Conservation (phyloP, 2,797 vertebrate species). For the Epinephelus coioides region DNA sequence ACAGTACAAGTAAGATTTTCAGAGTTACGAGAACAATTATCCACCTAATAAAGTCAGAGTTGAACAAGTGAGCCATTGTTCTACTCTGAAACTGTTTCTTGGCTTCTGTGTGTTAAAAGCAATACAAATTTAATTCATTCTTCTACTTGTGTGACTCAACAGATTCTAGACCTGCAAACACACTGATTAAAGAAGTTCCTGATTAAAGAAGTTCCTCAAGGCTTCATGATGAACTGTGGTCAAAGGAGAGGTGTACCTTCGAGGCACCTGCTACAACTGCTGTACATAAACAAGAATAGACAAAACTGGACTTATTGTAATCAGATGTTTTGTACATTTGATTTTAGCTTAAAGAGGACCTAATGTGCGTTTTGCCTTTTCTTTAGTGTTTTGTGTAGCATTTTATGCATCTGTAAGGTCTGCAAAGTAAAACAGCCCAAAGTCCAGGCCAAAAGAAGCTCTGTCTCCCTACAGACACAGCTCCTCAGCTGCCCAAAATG, state of each 20-base stretch:
- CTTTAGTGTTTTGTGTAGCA: too few species aligned
- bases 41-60: constrained; percentile 43
- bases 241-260: neutral
- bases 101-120: neutral
- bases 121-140: neutral
- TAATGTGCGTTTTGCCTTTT: too few species aligned
- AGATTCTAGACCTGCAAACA: constrained; percentile 4
- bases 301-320: too few species aligned
- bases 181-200: neutral
- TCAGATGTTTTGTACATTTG: neutral
- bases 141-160: neutral
- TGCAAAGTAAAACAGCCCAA: too few species aligned
- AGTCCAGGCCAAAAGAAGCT: too few species aligned
- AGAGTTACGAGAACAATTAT: constrained; percentile 57
- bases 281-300: neutral
- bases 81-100: constrained; percentile 11
- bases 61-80: constrained; percentile 54
- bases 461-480: too few species aligned
- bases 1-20: constrained; percentile 23
- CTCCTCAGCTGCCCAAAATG: too few species aligned
- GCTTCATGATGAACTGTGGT: neutral
- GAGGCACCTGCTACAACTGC: neutral
- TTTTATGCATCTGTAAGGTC: too few species aligned
- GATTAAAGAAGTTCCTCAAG: neutral
- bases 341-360: neutral